phyloP scores from a whole-genome alignment of 2,797 vertebrate species.

The Eulemur mongoz region DNA sequence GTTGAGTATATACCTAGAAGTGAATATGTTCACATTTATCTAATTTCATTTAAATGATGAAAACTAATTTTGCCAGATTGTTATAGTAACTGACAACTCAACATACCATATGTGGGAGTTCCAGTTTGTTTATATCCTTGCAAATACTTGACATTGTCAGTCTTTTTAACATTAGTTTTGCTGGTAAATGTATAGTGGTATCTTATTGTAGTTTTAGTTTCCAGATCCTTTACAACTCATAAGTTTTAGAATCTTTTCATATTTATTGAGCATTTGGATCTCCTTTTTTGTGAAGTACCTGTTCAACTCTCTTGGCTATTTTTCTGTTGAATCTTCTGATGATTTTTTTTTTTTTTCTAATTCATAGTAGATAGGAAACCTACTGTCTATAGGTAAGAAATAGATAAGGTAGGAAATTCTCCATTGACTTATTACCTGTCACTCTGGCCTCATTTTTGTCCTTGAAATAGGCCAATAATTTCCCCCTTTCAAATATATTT shows the following conservation, averaged over 20 bases:
- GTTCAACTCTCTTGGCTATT: not conserved
- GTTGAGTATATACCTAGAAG: not conserved
- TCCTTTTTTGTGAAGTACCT: not conserved
- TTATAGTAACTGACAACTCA: not conserved
- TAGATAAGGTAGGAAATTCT: not conserved
- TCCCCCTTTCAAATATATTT: not conserved
- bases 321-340: not conserved
- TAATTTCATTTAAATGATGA: not conserved
- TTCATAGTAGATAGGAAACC: not conserved
- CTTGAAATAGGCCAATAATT: not conserved
- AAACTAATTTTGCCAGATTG: not conserved
- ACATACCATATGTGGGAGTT: not conserved
- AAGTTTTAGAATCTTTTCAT: not conserved
- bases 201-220: not conserved
- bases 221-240: not conserved
- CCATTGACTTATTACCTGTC: not conserved
- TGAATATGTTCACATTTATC: not conserved
- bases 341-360: not conserved
- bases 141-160: not conserved
- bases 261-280: not conserved
- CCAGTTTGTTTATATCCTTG: not conserved
- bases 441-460: not conserved
- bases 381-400: not conserved
- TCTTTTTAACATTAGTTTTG: not conserved
- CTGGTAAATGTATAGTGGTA: not conserved